Base-by-base conservation (phyloP, 2,113 vertebrate genomes). In the Nettapus auritus region DNA sequence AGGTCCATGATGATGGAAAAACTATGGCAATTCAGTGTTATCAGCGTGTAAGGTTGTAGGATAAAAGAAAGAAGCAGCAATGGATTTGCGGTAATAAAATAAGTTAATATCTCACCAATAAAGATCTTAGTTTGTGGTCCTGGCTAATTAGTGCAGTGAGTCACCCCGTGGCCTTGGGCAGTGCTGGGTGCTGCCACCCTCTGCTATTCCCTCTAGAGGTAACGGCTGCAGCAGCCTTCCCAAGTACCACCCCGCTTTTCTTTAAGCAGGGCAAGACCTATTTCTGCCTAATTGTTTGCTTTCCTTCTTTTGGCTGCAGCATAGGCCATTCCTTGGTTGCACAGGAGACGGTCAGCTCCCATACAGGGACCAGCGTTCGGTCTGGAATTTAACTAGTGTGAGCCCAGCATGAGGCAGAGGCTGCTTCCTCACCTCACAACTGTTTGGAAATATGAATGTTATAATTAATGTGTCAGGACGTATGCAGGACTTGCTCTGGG, bases 331-430 rank as follows among this genome's bases (percentile, higher is more conserved):
- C 3, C 0, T 34, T 62, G 71, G 26, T 75, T 46, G 9, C 1
- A 1, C 29, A 56, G 86, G 69, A 52, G 46, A 46, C 17, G 56
- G 46, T 60, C 70, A 22, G 34, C 82, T 60, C 11, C 17, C 38
- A 56, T 26, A 20, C 12, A 7, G n/a, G 73, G 81, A 16, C 29
- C 2, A 1, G 3, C 1, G 0, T 18, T 70, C 0, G 0, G 36
- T 50, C 55, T 1, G 0, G 31, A n/a, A 0, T 56, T 86, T 60
- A 50, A 53, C 71, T 38, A 3, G 0, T 25, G 7, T 66, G 40
- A 60, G 40, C 63, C 46, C 48, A 57, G 52, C 59, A 40, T 0
- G 0, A 67, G 67, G n/a, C n/a, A 23, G 21, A 36, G 44, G 20
- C 48, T 88, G 55, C 50, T 70, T 70, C 66, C 4, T 60, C 34